A percentile compares a stretch with the other conserved stretches of the same genome.
Conservation (phyloP, 2,888 invertebrate genomes). For the Dicroscelio sp. region DNA sequence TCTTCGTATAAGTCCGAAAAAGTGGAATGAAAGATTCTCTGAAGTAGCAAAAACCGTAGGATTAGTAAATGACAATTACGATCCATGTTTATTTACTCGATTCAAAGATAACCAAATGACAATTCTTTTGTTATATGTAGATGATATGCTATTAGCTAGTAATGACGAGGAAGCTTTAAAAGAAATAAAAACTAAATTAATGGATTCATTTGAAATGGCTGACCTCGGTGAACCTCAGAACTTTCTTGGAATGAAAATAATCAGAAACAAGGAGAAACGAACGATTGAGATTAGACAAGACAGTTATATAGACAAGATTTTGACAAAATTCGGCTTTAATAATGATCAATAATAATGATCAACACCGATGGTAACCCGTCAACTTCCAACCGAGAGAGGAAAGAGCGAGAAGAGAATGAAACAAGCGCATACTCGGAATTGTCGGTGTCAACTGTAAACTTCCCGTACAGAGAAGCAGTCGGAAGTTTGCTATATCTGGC, state of each 20-base stretch:
- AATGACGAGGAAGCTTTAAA: conserved; percentile 38
- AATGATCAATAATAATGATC: neutral
- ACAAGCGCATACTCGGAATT: neutral
- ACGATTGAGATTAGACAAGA: conserved; percentile 44
- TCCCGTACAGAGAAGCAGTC: conserved; percentile 74
- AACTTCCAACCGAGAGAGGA: conserved; percentile 15
- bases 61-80: conserved; percentile 58
- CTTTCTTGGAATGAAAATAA: neutral
- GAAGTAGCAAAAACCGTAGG: conserved; percentile 72
- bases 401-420: conserved; percentile 28
- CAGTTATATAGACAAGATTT: conserved; percentile 33
- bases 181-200: neutral
- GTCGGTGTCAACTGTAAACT: conserved; percentile 3
- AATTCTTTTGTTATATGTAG: conserved; percentile 75
- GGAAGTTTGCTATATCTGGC: conserved; percentile 76
- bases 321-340: conserved; percentile 39
- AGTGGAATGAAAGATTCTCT: conserved; percentile 69
- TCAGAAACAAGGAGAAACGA: conserved; percentile 66
- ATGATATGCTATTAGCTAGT: conserved; percentile 59
- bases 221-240: neutral
- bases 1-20: conserved; percentile 36
- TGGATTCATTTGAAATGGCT: neutral
- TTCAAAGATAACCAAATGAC: neutral
- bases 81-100: neutral
- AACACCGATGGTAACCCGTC: conserved; percentile 5